Evolutionary conservation across 2,888 invertebrate genomes (phyloP), one percentile per base, ranked within the genome.

Genomic region (Protonemura montana): DNA sequence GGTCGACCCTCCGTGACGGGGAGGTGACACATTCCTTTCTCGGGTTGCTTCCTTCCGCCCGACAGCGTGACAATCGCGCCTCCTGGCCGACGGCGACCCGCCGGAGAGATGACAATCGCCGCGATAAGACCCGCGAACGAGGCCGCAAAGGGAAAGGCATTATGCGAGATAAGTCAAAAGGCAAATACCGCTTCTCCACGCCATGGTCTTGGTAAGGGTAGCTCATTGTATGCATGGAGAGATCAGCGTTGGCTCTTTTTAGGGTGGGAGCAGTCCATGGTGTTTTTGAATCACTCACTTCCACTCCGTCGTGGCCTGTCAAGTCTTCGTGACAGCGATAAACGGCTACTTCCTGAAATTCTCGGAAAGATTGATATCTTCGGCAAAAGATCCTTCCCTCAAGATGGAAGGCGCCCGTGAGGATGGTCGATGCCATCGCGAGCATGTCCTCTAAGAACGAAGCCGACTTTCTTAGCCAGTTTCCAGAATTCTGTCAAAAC

Each of bases 91-190:
- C 35, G 35, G 10, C 35, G 35, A 35, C 35, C 35, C 35, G 35
- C 35, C 35, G 35, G 3, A 7, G 28, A 78, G 78, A 78, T 78
- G n/a, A 78, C 78, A 78, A 78, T 78, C 78, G 78, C 13, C 5
- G 28, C 10, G 78, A 78, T 78, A 78, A 78, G 27, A 3, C 26
- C 35, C 35, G 5, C 35, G 35, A 35, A 35, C 35, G 10, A 78
- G 78, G 78, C 10, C 78, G 28, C 78, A 25, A 26, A 13, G 78
- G 78, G 6, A 13, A 10, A 78, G 78, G 78, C n/a, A 78, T 78
- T 26, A 28, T n/a, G 7, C 7, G 78, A 78, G 26, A 27, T 78
- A 78, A 78, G 78, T 78, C 28, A 28, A 13, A 78, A 78, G 78
- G 26, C n/a, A 78, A 78, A 78, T 78, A 78, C 28, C 78, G 10